Conservation (phyloP, 2,888 invertebrate species). For the Lobophora halterata region DNA sequence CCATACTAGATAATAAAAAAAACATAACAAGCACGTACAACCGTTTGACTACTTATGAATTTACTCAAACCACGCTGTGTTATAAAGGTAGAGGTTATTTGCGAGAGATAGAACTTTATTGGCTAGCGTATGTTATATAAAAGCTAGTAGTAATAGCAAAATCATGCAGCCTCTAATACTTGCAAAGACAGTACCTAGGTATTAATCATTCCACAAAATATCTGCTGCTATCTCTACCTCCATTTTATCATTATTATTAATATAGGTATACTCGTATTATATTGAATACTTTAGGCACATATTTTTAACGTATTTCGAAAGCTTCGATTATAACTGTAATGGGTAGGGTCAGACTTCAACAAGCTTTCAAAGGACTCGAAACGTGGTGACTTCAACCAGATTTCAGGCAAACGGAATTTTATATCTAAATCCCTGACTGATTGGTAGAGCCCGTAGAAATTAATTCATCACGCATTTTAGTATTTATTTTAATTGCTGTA, state of each 20-base stretch:
- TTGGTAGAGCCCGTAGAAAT: slow-evolving; percentile 27
- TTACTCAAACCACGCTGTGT: too few species aligned
- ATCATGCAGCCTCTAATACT: too few species aligned
- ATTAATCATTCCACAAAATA: too few species aligned
- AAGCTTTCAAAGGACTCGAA: slow-evolving; percentile 9
- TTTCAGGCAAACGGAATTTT: slow-evolving; percentile 15
- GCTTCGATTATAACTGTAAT: slow-evolving; percentile 12
- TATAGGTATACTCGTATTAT: too few species aligned
- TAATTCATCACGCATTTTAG: slow-evolving; percentile 25
- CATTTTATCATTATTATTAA: background rate
- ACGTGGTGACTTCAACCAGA: slow-evolving; percentile 8
- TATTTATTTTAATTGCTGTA: slow-evolving; percentile 29
- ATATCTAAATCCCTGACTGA: slow-evolving; percentile 24
- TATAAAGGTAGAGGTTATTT: too few species aligned
- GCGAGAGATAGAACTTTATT: too few species aligned
- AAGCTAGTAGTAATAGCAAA: too few species aligned
- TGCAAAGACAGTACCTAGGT: too few species aligned
- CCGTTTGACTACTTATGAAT: too few species aligned
- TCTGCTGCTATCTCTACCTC: slow-evolving; percentile 1
- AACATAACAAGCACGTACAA: too few species aligned
- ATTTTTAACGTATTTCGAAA: slow-evolving; percentile 10
- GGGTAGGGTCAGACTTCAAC: slow-evolving; percentile 1
- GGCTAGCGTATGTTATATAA: too few species aligned
- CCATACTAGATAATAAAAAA: too few species aligned
- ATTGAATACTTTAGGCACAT: background rate